A percentile compares a stretch with the other conserved stretches of the same genome.
Conservation (phyloP, 2,888 invertebrate genomes). For the Apantesis nais region DNA sequence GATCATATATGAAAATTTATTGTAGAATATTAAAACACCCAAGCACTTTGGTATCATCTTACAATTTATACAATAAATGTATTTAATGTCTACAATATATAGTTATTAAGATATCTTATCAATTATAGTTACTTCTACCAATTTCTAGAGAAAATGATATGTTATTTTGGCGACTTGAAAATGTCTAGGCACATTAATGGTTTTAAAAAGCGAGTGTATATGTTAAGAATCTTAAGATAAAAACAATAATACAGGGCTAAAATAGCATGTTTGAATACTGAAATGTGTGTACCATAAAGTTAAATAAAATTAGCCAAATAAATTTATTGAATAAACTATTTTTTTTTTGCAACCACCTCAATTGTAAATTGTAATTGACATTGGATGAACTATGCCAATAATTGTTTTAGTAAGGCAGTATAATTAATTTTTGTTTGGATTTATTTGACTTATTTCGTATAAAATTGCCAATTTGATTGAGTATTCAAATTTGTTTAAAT, state of each 20-base stretch:
- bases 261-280: not conserved
- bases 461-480: too few relatives aligned
- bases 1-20: slow-evolving; percentile 13
- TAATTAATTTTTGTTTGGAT: too few relatives aligned
- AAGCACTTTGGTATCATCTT: slow-evolving; percentile 39
- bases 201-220: slow-evolving; percentile 21
- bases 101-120: slow-evolving; percentile 20
- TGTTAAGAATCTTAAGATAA: not conserved
- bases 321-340: not conserved
- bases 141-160: slow-evolving; percentile 70
- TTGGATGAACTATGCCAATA: not conserved
- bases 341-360: not conserved
- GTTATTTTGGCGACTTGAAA: slow-evolving; percentile 74
- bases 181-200: slow-evolving; percentile 76
- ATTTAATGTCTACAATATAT: slow-evolving; percentile 18
- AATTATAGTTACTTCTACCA: slow-evolving; percentile 17
- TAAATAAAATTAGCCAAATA: not conserved
- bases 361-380: not conserved
- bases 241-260: not conserved
- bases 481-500: too few relatives aligned
- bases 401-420: not conserved
- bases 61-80: slow-evolving; percentile 7
- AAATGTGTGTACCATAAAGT: not conserved
- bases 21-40: slow-evolving; percentile 26
- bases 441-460: too few relatives aligned